These are phyloP conservation scores for Vireo altiloquus DNA, from an alignment of 2,113 vertebrate species.

Conservation along the genomic window DNA sequence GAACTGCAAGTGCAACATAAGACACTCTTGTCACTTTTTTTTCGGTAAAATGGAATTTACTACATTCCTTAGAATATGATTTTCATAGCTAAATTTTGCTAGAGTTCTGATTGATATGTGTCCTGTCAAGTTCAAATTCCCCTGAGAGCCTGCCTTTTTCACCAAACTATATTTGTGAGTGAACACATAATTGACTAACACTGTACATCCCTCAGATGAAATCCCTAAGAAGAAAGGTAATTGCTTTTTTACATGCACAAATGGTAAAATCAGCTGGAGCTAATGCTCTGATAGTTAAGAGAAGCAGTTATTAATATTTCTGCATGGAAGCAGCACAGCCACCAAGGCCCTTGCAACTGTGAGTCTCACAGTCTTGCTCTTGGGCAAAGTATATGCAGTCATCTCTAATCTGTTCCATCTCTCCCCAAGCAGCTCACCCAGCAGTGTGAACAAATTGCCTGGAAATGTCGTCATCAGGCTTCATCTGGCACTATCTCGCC, in stretches of 20 bases:
- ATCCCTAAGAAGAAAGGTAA: constrained; percentile 6
- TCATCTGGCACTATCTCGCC: constrained; percentile 37
- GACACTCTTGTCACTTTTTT: background rate
- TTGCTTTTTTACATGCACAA: constrained; percentile 12
- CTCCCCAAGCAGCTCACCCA: constrained; percentile 28
- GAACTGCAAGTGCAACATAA: rapidly evolving
- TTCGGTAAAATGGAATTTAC: background rate
- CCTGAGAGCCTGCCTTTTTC: background rate
- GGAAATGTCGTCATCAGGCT: constrained; percentile 53
- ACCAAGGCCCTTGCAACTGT: background rate
- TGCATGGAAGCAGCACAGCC: background rate
- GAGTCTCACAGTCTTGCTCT: constrained; percentile 3
- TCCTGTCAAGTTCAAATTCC: background rate
- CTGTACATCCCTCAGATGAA: background rate
- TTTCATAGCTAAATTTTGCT: background rate
- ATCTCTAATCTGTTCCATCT: constrained; percentile 44
- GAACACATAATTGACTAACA: background rate
- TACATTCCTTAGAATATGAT: background rate
- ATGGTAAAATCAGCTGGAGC: background rate
- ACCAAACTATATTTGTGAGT: background rate
- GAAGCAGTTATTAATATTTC: constrained; percentile 14
- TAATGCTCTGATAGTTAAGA: constrained; percentile 15
- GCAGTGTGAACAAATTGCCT: constrained; percentile 46
- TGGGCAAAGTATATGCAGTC: background rate
- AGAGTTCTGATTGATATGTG: background rate